A percentile compares a stretch with the other conserved stretches of the same genome.
Evolutionary conservation across 1,140 invertebrate species (phyloP).

Genomic region (Diuraphis noxia): DNA sequence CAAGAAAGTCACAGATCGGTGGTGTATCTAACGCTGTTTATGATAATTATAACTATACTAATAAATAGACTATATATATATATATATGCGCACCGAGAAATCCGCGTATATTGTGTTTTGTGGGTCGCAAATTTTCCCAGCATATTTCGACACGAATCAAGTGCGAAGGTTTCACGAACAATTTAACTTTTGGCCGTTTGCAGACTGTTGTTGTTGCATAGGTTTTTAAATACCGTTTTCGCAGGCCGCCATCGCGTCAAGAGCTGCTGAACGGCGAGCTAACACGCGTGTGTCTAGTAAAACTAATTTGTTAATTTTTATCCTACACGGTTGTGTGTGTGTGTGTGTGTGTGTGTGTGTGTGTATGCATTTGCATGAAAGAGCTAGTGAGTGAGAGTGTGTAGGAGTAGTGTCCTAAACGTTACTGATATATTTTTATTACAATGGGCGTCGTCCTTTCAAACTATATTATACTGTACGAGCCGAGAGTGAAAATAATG

Average conservation of each 20-base stretch:
- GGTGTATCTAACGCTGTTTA: not conserved
- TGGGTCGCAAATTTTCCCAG: not conserved
- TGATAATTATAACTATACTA: no score
- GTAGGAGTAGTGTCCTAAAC: not conserved
- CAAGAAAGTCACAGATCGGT: not conserved
- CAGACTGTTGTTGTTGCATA: not conserved
- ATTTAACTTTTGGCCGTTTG: slow-evolving; percentile 7
- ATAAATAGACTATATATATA: not conserved
- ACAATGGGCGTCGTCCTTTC: not conserved
- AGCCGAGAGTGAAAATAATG: not conserved
- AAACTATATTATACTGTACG: not conserved
- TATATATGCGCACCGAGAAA: not conserved
- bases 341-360: no score
- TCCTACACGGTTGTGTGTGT: not conserved
- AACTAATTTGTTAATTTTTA: slow-evolving; percentile 2
- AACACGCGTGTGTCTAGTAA: not conserved
- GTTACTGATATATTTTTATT: not conserved
- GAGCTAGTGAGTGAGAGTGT: not conserved
- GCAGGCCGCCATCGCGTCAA: no score
- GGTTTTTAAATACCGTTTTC: not conserved
- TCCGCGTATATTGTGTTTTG: not conserved
- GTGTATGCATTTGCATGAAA: no score
- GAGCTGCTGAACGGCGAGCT: not conserved
- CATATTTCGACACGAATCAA: slow-evolving; percentile 6
- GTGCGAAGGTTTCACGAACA: not conserved